Evolutionary conservation across 2,888 invertebrate species (phyloP).

Genomic region (Sylvicola cinctus): DNA sequence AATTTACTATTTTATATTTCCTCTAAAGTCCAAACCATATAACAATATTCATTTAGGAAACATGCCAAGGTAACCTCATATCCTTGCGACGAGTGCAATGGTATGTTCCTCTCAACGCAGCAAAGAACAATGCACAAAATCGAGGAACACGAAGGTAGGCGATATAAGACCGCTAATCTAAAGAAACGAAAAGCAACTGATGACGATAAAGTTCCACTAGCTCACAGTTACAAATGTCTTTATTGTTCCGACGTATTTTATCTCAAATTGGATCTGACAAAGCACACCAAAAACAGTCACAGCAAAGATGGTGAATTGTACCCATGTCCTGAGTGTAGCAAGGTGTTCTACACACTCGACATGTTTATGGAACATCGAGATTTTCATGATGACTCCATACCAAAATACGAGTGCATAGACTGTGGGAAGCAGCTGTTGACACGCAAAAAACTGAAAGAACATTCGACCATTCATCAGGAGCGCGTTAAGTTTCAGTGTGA

Average conservation of each 20-base stretch:
- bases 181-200: background rate
- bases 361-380: slow-evolving; percentile 5
- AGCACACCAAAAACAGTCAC: background rate
- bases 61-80: slow-evolving; percentile 1
- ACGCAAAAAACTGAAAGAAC: slow-evolving; percentile 5
- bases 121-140: slow-evolving; percentile 6
- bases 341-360: slow-evolving; percentile 4
- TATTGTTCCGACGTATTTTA: background rate
- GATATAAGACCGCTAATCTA: slow-evolving; percentile 1
- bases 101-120: slow-evolving; percentile 2
- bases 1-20: too few relatives aligned
- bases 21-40: too few relatives aligned
- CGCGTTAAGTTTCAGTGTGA: slow-evolving; percentile 5
- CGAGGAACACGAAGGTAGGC: slow-evolving; percentile 5
- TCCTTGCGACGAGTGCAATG: slow-evolving; percentile 5
- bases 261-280: background rate
- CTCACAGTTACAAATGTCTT: slow-evolving; percentile 1
- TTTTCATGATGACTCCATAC: slow-evolving; percentile 3
- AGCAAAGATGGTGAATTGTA: background rate
- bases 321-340: slow-evolving; percentile 6
- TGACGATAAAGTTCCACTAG: background rate
- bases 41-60: too few relatives aligned
- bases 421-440: slow-evolving; percentile 5
- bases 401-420: slow-evolving; percentile 3
- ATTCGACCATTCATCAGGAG: slow-evolving; percentile 5